These are phyloP conservation scores for Pterostichus madidus DNA, from an alignment of 2,888 invertebrate genomes.

Conservation along the genomic window DNA sequence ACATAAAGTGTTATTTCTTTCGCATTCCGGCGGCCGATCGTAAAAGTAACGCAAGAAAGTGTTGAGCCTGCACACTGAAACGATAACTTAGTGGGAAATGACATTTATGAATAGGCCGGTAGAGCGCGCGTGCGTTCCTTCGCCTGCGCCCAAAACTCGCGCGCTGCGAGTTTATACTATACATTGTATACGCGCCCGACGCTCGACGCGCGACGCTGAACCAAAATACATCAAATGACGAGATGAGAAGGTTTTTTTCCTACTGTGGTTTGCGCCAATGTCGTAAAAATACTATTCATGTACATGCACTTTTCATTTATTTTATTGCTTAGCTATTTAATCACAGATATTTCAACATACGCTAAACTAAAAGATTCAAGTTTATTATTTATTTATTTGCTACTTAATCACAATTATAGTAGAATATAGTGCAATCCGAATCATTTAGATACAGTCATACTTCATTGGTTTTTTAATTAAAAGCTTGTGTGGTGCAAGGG, in stretches of 20 bases:
- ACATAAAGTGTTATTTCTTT: slow-evolving; percentile 75
- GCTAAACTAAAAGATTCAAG: too few relatives aligned
- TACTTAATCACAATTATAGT: too few relatives aligned
- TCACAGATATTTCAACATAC: too few relatives aligned
- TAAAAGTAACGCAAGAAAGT: slow-evolving; percentile 68
- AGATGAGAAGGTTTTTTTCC: neutral
- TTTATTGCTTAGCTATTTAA: too few relatives aligned
- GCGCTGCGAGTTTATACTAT: neutral
- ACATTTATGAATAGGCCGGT: slow-evolving; percentile 75
- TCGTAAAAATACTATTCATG: slow-evolving; percentile 23
- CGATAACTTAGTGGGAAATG: slow-evolving; percentile 74
- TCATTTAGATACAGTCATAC: too few relatives aligned
- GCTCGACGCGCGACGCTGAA: neutral
- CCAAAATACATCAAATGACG: slow-evolving; percentile 32
- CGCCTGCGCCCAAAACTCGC: neutral
- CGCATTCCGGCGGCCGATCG: slow-evolving; percentile 71
- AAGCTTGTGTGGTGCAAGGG: too few relatives aligned
- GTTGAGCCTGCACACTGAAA: slow-evolving; percentile 73
- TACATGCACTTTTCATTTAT: too few relatives aligned
- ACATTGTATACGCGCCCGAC: neutral
- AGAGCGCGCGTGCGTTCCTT: neutral
- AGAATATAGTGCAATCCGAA: too few relatives aligned
- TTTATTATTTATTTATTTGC: too few relatives aligned
- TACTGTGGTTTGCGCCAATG: neutral
- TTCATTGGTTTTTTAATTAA: too few relatives aligned